phyloP scores from a whole-genome alignment of 1,140 invertebrate species.

The Sitobion miscanthi region DNA sequence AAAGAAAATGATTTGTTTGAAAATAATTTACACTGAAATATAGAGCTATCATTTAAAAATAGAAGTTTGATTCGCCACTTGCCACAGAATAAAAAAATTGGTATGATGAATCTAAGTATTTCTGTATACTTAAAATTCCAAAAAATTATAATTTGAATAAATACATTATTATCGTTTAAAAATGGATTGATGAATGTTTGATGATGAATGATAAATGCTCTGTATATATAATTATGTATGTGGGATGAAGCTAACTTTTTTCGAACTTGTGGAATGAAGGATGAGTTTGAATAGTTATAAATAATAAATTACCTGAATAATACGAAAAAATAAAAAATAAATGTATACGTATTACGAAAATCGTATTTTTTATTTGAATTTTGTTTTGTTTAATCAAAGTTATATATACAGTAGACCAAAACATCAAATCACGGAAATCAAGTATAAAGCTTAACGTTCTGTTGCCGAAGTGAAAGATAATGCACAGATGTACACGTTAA shows the following conservation, averaged over 20 bases:
- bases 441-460: background rate
- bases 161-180: background rate
- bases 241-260: background rate
- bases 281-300: background rate
- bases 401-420: background rate
- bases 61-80: background rate
- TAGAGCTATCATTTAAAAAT: too few relatives aligned
- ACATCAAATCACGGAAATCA: background rate
- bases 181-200: background rate
- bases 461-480: background rate
- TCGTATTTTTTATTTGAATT: background rate
- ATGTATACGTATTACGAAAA: background rate
- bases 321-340: too few relatives aligned
- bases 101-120: background rate
- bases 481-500: background rate
- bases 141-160: background rate
- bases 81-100: background rate
- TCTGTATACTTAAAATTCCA: background rate
- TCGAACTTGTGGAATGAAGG: background rate
- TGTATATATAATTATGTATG: background rate
- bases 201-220: background rate
- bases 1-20: too few relatives aligned
- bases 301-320: background rate
- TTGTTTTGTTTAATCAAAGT: background rate
- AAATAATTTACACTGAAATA: too few relatives aligned